These are phyloP conservation scores for Caenorhabditis japonica DNA, from an alignment of 2,888 invertebrate genomes.

Conservation along the genomic window DNA sequence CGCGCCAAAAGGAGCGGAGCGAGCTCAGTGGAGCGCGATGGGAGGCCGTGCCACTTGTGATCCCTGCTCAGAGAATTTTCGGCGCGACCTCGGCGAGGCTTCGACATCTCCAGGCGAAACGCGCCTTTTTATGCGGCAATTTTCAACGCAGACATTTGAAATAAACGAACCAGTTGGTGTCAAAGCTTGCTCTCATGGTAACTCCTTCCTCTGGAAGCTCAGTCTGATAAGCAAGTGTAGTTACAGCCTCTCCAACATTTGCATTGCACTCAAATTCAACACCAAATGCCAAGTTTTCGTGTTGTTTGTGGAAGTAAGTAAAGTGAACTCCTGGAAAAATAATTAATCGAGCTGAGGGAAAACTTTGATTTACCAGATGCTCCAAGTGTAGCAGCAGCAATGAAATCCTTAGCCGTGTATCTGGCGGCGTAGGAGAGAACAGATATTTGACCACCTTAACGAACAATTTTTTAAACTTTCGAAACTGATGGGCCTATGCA, in stretches of 20 bases:
- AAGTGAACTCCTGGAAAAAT: slow-evolving; percentile 81
- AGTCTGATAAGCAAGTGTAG: slow-evolving; percentile 91
- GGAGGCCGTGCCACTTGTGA: too few species aligned
- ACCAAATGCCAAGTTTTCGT: slow-evolving; percentile 84
- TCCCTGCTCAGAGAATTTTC: too few species aligned
- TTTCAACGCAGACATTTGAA: not conserved
- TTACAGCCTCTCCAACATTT: slow-evolving; percentile 80
- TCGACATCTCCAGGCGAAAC: too few species aligned
- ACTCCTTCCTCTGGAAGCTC: slow-evolving; percentile 95
- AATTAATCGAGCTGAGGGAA: too few species aligned
- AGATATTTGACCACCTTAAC: slow-evolving; percentile 89
- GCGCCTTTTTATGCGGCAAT: too few species aligned
- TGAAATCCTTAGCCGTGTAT: slow-evolving; percentile 80
- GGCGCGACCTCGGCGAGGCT: too few species aligned
- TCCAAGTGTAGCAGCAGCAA: slow-evolving; percentile 66
- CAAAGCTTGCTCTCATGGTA: slow-evolving; percentile 91
- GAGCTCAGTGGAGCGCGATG: too few species aligned
- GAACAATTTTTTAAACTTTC: too few species aligned
- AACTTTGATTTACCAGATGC: slow-evolving; percentile 32
- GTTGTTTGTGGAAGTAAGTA: slow-evolving; percentile 93
- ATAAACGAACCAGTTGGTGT: slow-evolving; percentile 85
- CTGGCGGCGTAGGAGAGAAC: slow-evolving; percentile 89
- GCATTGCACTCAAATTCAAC: slow-evolving; percentile 88
- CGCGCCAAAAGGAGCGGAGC: too few species aligned
- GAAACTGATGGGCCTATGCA: too few species aligned